Evolutionary conservation across 1,140 invertebrate species (phyloP).

Genomic region (Daktulosphaira vitifoliae): DNA sequence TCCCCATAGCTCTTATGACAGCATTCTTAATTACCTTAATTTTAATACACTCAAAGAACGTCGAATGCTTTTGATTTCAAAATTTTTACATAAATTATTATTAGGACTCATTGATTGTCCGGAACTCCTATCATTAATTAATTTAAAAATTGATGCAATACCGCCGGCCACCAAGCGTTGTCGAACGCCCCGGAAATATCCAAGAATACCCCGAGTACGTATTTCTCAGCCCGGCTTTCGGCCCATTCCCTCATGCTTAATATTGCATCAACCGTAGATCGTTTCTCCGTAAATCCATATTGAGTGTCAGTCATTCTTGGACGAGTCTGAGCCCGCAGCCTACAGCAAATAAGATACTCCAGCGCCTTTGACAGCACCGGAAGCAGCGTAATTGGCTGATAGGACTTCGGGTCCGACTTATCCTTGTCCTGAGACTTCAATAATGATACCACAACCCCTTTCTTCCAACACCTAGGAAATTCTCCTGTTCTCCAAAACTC

Average conservation of each 20-base stretch:
- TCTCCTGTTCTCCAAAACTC: background rate
- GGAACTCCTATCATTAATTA: too few species aligned
- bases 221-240: background rate
- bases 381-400: conserved; percentile 4
- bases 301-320: background rate
- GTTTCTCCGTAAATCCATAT: background rate
- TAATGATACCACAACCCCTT: background rate
- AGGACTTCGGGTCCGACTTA: background rate
- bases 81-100: too few species aligned
- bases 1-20: too few species aligned
- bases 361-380: conserved; percentile 5
- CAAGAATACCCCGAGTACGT: conserved; percentile 6
- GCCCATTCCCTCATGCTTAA: background rate
- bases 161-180: conserved; percentile 21
- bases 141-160: conserved; percentile 12
- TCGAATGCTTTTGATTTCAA: too few species aligned
- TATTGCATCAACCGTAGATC: conserved; percentile 37
- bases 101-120: too few species aligned
- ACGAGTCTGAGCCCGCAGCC: background rate
- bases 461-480: background rate
- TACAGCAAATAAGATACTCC: background rate
- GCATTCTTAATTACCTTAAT: too few species aligned
- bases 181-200: conserved; percentile 29
- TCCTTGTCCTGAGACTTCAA: background rate
- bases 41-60: too few species aligned